Evolutionary conservation across 1,140 invertebrate species (phyloP), one percentile per base, ranked within the genome.

Genomic region (Cotesia chilonis): DNA sequence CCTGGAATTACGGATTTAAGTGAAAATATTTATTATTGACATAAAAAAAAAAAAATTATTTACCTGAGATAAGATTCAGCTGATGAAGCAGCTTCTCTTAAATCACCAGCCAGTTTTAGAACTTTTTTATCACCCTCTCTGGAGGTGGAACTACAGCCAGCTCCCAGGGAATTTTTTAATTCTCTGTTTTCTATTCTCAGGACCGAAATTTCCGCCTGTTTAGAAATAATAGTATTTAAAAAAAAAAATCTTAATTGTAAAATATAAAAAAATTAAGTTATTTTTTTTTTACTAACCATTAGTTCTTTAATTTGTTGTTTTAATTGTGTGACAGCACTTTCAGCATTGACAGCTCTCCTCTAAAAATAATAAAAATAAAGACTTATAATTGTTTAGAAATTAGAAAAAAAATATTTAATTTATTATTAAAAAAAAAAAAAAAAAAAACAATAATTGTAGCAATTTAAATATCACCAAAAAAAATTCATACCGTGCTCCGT

Each of bases 31-130:
- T 47, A 10, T 6, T 6, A 47, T 12, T 41, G 41, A 69, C 36
- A 14, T 14, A 71, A 63, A 72, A 51, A 69, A 12, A 60, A 14
- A 60, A 71, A 36, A 65, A 3, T 63, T 4, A 63, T 67, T 78
- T 82, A 91, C 91, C 90, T 90, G 4, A 92, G 81, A 20, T 90
- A 91, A 38, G 88, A 83, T 83, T 92, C 91, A 14, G 91, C 91
- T 57, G 89, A 89, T 69, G 88, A 88, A 47, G 91, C 91, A 64
- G 91, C 91, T 55, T 84, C 81, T 70, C 88, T 84, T 59, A 92
- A 80, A 77, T 92, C 91, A 68, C 87, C 79, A 54, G 88, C 88
- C 35, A 90, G 75, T 73, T 85, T 59, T 41, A 71, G 17, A 73
- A 71, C 71, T 75, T 83, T 78, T 80, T 84, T 74, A 82, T 80